Percentiles rank a stretch among this genome's conserved stretches.
Evolutionary conservation across 2,888 invertebrate genomes (phyloP).

Genomic region (Acronicta leporina): DNA sequence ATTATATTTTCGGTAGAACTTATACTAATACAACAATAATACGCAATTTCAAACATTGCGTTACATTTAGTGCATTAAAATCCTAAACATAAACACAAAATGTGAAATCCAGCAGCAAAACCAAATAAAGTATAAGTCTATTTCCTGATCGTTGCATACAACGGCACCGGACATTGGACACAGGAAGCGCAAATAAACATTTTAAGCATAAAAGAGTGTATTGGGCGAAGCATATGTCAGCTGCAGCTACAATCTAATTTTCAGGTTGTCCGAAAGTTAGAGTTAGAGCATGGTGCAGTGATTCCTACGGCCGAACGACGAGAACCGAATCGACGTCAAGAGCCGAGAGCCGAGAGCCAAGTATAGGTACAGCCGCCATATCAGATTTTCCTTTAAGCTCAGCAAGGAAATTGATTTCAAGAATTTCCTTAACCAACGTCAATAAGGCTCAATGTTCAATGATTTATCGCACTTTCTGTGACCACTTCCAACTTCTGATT

Average conservation of each 20-base stretch:
- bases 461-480: conserved; percentile 69
- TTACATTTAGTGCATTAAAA: background rate
- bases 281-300: conserved; percentile 65
- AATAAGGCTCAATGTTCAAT: conserved; percentile 68
- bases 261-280: conserved; percentile 76
- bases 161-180: conserved; percentile 34
- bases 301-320: conserved; percentile 48
- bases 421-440: conserved; percentile 74
- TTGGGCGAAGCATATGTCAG: conserved; percentile 69
- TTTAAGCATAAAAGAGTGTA: conserved; percentile 56
- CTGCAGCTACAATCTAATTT: conserved; percentile 81
- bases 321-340: conserved; percentile 40
- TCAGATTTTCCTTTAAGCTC: conserved; percentile 77
- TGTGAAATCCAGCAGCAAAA: background rate
- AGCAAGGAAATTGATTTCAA: conserved; percentile 82
- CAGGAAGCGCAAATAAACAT: conserved; percentile 47
- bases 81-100: background rate
- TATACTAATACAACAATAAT: too few relatives aligned
- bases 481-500: conserved; percentile 56
- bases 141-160: conserved; percentile 6
- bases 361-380: conserved; percentile 57
- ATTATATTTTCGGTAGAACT: background rate
- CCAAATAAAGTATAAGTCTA: conserved; percentile 5
- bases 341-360: conserved; percentile 43
- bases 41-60: too few relatives aligned